Base-by-base conservation (phyloP, 92 coral and sea anemone genomes). In the Montipora capitata region DNA sequence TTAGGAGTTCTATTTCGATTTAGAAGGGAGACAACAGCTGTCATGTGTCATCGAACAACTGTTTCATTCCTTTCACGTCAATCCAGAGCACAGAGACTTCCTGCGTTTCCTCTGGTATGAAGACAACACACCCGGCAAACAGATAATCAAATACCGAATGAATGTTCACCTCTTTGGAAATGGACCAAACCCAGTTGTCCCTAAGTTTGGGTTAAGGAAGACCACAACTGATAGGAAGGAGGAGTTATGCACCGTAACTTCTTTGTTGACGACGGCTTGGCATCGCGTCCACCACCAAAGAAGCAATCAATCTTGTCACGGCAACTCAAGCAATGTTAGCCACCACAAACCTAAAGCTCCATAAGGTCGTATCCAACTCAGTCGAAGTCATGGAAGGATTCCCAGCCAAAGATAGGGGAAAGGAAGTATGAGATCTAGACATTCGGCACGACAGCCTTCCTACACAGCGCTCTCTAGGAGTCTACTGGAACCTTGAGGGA, bases 211-310 rank as follows among this genome's bases (percentile, higher is more conserved):
- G 11, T 72, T 41, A 72, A 81, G 91, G 35, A 74, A 39, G 70
- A 90, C 96, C 13, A 85, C 87, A 14, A 72, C 68, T 76, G 85
- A 89, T 78, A 93, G 96, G 92, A 94, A 90, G 96, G 89, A 93
- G 96, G 35, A 51, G 11, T 78, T 58, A 77, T 93, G 4, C 54
- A 64, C 75, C 70, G 89, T n/a, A 93, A 93, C 88, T 93, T 93
- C 86, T 93, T 89, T 63, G 93, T 93, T 7, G 94, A 93, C 79
- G 93, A 93, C 68, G 91, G 96, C 27, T 83, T 93, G 6, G 86
- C 85, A 48, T 85, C 96, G 0, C 48, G 69, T 89, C 91, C 35
- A 85, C 91, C 38, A 68, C 91, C 35, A 20, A 75, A 41, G 51
- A 90, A 76, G 91, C 88, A 82, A 78, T 90, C 86, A 27, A 81